phyloP scores from a whole-genome alignment of 2,888 invertebrate species.

The Spodoptera exigua region DNA sequence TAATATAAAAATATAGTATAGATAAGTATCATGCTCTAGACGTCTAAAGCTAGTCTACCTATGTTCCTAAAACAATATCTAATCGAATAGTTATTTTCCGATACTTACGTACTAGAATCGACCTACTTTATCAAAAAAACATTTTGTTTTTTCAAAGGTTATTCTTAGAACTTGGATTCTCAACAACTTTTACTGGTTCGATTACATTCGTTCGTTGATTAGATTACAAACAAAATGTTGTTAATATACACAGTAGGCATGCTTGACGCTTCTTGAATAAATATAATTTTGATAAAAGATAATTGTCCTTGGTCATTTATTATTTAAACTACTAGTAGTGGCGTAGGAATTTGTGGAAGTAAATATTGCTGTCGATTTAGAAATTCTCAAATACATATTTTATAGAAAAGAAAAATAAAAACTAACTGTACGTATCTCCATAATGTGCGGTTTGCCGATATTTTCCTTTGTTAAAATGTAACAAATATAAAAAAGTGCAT shows the following conservation, averaged over 20 bases:
- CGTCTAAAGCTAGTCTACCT: too few relatives aligned
- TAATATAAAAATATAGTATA: too few relatives aligned
- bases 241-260: too few relatives aligned
- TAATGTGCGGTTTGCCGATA: neutral
- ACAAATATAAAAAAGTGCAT: slow-evolving; percentile 20
- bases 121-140: slow-evolving; percentile 22
- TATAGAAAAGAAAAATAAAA: too few relatives aligned
- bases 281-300: neutral
- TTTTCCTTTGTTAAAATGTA: slow-evolving; percentile 26
- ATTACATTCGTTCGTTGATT: slow-evolving; percentile 20
- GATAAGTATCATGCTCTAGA: too few relatives aligned
- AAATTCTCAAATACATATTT: too few relatives aligned
- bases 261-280: neutral
- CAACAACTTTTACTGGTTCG: neutral
- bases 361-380: too few relatives aligned
- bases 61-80: slow-evolving; percentile 10
- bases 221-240: slow-evolving; percentile 19
- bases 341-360: too few relatives aligned
- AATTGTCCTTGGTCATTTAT: too few relatives aligned
- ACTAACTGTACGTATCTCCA: neutral
- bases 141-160: slow-evolving; percentile 11
- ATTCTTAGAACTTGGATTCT: slow-evolving; percentile 8
- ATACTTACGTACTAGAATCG: slow-evolving; percentile 5
- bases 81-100: slow-evolving; percentile 19
- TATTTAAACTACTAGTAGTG: too few relatives aligned